Conservation (phyloP, 2,113 vertebrate species). For the Stegostoma tigrinum region DNA sequence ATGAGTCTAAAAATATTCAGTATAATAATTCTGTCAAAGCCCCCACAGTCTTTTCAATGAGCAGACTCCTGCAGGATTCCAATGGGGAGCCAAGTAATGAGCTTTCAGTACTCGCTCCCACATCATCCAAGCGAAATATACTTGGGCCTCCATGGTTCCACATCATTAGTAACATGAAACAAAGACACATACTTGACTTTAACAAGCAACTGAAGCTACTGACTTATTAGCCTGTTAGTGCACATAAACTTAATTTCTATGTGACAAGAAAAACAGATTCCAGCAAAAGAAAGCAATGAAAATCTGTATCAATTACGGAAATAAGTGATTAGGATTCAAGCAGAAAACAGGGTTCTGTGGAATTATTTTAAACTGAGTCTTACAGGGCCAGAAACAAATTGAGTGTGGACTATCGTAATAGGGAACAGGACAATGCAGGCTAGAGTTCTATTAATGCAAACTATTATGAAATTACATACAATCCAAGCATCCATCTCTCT, state of each 20-base stretch:
- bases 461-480: background rate
- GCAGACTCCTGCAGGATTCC: slow-evolving; percentile 77
- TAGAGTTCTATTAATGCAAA: background rate
- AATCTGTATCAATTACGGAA: slow-evolving; percentile 53
- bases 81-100: slow-evolving; percentile 82
- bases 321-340: slow-evolving; percentile 50
- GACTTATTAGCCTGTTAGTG: slow-evolving; percentile 76
- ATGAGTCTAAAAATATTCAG: slow-evolving; percentile 89
- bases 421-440: slow-evolving; percentile 50
- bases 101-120: slow-evolving; percentile 75
- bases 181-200: slow-evolving; percentile 84
- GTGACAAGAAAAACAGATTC: slow-evolving; percentile 58
- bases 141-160: slow-evolving; percentile 70
- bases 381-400: slow-evolving; percentile 23
- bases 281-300: slow-evolving; percentile 51
- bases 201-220: slow-evolving; percentile 78
- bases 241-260: slow-evolving; percentile 66
- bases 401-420: slow-evolving; percentile 54
- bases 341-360: slow-evolving; percentile 42
- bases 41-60: slow-evolving; percentile 78
- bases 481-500: background rate
- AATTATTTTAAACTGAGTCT: slow-evolving; percentile 44
- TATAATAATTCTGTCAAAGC: slow-evolving; percentile 86
- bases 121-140: slow-evolving; percentile 75
- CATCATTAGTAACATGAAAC: slow-evolving; percentile 85